Conservation (phyloP, 2,113 vertebrate species). For the Dasypus novemcinctus region DNA sequence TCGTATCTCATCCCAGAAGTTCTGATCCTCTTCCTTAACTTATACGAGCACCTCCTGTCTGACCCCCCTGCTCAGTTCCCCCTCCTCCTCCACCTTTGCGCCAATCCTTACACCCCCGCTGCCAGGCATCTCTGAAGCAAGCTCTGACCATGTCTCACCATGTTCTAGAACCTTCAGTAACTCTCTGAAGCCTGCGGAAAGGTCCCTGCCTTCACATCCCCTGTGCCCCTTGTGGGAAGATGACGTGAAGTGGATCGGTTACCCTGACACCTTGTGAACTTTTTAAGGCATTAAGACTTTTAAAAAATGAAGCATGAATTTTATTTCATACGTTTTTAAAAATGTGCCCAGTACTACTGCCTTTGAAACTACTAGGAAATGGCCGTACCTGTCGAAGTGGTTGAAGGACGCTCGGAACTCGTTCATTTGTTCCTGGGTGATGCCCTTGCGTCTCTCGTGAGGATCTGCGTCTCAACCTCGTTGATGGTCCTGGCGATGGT, state of each 20-base stretch:
- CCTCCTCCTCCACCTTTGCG: not conserved
- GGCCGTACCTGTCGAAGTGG: constrained; percentile 95
- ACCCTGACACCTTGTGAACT: not conserved
- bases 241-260: not conserved
- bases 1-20: not conserved
- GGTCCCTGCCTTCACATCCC: not conserved
- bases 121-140: not conserved
- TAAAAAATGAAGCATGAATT: too few relatives aligned
- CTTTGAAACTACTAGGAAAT: not conserved
- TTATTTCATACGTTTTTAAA: not conserved
- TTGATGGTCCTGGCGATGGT: constrained; percentile 98
- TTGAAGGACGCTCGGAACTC: constrained; percentile 99
- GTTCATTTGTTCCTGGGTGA: constrained; percentile 98
- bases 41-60: not conserved
- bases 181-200: not conserved
- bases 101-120: accelerated
- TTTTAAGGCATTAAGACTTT: not conserved
- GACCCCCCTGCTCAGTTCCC: not conserved
- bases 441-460: constrained; percentile 98
- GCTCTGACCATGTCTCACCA: not conserved
- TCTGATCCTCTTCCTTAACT: not conserved
- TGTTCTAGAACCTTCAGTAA: not conserved
- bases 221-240: not conserved
- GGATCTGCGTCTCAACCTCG: constrained; percentile 97
- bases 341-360: accelerated